Conservation (phyloP, 2,797 vertebrate species). For the Danio kyathit region DNA sequence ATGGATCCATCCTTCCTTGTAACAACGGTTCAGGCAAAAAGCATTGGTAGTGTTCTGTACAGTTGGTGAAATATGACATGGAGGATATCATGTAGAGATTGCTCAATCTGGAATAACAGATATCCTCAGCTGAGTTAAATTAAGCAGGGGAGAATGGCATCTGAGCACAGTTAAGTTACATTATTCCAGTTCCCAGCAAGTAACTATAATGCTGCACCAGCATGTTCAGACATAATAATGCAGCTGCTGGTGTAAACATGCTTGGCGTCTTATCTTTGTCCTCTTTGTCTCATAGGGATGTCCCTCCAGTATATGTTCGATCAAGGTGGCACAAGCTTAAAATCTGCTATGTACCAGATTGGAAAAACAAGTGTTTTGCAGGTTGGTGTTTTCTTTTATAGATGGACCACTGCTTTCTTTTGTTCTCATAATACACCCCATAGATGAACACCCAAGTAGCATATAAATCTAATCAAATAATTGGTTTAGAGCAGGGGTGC, state of each 20-base stretch:
- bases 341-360: constrained; percentile 78
- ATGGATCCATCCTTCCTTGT: no score
- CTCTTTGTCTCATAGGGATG: constrained; percentile 72
- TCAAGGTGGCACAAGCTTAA: constrained; percentile 82
- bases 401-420: neutral
- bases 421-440: neutral
- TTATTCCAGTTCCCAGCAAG: constrained; percentile 9
- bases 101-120: no score
- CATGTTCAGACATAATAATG: constrained; percentile 10
- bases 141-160: constrained; percentile 8
- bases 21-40: no score
- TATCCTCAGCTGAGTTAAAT: neutral
- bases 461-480: no score
- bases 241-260: constrained; percentile 10
- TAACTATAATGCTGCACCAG: neutral
- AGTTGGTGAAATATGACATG: no score
- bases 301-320: constrained; percentile 77
- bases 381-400: constrained; percentile 75
- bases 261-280: constrained; percentile 8
- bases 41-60: no score
- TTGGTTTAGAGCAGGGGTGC: neutral
- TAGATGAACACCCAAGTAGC: no score
- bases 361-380: constrained; percentile 76
- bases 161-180: neutral
- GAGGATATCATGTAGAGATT: no score